Percentiles rank a stretch among this genome's conserved stretches.
These are phyloP conservation scores for Anthopleura sola DNA, from an alignment of 64 coral and sea anemone species.

Conservation along the genomic window DNA sequence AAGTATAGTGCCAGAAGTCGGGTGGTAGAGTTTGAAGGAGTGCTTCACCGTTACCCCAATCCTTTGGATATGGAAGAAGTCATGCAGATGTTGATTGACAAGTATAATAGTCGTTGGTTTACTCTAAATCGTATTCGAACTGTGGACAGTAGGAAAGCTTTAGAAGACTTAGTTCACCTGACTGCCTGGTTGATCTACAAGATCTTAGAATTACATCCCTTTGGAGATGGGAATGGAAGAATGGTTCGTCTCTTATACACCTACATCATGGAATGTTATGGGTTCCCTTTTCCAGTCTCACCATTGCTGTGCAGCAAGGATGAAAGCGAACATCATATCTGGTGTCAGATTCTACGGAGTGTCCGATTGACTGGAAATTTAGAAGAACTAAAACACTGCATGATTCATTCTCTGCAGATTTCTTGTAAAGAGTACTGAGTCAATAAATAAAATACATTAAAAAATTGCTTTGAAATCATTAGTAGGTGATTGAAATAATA, in stretches of 20 bases:
- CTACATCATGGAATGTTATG: conserved; percentile 8
- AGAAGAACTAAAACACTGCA: neutral
- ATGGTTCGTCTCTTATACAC: neutral
- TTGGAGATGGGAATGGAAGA: neutral
- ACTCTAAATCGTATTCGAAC: neutral
- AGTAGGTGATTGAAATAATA: neutral
- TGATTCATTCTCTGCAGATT: neutral
- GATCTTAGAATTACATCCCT: neutral
- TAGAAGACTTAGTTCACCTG: neutral
- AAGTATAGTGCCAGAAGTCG: neutral
- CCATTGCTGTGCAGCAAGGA: neutral
- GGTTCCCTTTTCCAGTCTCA: neutral
- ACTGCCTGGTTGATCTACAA: neutral
- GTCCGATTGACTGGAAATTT: neutral
- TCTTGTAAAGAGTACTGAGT: neutral
- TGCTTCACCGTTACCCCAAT: too few relatives aligned
- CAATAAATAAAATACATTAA: neutral
- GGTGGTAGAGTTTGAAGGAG: neutral
- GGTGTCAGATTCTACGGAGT: neutral
- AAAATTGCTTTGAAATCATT: neutral
- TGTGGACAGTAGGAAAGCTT: neutral
- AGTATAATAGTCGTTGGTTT: neutral
- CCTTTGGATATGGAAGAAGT: neutral
- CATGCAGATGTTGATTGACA: neutral
- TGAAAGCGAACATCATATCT: neutral